Conservation (phyloP, 2,888 invertebrate species). For the Nineta flava region DNA sequence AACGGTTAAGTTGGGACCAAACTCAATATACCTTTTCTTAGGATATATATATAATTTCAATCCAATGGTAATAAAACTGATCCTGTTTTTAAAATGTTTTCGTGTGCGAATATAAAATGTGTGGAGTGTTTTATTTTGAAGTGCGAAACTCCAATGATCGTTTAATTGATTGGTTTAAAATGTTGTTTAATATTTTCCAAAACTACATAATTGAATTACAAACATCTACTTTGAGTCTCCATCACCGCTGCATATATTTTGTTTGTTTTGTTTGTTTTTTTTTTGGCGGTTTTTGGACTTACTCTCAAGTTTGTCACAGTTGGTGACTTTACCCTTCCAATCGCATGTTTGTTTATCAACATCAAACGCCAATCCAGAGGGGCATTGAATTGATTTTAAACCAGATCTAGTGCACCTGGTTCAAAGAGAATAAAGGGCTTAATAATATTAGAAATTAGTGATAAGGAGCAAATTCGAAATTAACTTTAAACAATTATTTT, state of each 20-base stretch:
- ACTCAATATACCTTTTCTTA: too few species aligned
- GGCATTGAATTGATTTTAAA: constrained; percentile 93
- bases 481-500: constrained; percentile 3
- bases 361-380: constrained; percentile 93
- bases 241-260: constrained; percentile 14
- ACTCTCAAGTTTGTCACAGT: constrained; percentile 94
- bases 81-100: too few species aligned
- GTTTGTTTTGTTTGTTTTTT: constrained; percentile 16
- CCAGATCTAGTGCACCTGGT: constrained; percentile 87
- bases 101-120: too few species aligned
- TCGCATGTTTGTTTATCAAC: constrained; percentile 96
- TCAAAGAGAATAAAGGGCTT: constrained; percentile 23
- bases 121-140: too few species aligned
- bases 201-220: constrained; percentile 9
- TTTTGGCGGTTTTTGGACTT: constrained; percentile 40
- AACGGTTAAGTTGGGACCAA: too few species aligned
- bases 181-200: constrained; percentile 1
- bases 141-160: too few species aligned
- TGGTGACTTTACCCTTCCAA: constrained; percentile 96
- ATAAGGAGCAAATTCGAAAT: constrained; percentile 8
- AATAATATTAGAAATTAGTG: constrained; percentile 28
- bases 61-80: too few species aligned
- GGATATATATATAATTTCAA: too few species aligned
- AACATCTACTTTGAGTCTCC: constrained; percentile 13
- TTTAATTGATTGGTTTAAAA: not conserved